These are phyloP conservation scores for Musca vetustissima DNA, from an alignment of 1,140 invertebrate genomes.

Conservation along the genomic window DNA sequence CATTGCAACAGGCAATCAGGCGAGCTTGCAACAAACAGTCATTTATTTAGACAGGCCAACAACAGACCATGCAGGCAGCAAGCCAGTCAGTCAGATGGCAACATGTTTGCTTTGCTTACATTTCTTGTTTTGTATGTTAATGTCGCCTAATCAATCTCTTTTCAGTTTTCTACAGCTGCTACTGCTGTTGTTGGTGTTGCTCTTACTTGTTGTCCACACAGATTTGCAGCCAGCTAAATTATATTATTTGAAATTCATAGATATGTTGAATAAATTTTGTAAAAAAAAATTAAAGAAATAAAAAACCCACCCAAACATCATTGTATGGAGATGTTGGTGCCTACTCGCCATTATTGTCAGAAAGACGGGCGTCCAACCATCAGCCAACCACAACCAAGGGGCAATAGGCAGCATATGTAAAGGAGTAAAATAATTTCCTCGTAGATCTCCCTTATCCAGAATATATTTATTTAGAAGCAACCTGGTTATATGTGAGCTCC, in stretches of 20 bases:
- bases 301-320: not conserved
- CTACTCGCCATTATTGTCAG: no score
- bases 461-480: no score
- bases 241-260: conserved; percentile 21
- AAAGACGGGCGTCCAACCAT: no score
- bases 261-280: conserved; percentile 13
- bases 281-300: not conserved
- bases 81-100: not conserved
- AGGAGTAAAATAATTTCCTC: not conserved
- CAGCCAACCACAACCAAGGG: no score
- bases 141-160: conserved; percentile 20
- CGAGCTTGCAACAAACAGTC: not conserved
- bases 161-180: not conserved
- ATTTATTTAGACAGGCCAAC: not conserved
- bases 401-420: not conserved
- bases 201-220: not conserved
- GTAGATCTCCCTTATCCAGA: not conserved
- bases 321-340: no score
- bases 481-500: no score
- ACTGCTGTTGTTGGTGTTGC: not conserved
- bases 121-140: conserved; percentile 18
- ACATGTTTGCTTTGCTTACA: not conserved
- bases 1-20: not conserved
- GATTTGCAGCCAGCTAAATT: not conserved
- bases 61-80: not conserved